Conservation (phyloP, 2,113 vertebrate genomes). For the Halcyon malimbica region DNA sequence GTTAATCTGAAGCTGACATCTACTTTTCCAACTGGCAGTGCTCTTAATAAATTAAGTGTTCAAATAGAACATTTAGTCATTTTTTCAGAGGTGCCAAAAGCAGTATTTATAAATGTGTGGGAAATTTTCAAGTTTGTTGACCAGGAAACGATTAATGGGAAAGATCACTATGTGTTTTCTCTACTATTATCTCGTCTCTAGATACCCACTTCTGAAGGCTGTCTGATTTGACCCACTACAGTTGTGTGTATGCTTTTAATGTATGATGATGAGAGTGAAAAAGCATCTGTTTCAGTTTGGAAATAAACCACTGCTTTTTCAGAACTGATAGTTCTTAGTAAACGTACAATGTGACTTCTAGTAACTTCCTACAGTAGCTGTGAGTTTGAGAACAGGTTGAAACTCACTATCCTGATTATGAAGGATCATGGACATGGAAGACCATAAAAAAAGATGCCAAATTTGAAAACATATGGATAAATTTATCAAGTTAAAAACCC, state of each 20-base stretch:
- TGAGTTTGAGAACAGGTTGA: neutral
- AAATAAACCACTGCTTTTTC: neutral
- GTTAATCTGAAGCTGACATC: neutral
- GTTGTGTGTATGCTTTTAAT: neutral
- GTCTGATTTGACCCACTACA: neutral
- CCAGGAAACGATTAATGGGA: neutral
- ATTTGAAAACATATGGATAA: neutral
- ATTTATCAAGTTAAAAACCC: accelerated
- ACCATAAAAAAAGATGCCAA: neutral
- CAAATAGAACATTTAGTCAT: neutral
- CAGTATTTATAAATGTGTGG: neutral
- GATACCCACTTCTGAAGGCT: neutral
- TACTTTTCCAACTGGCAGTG: neutral
- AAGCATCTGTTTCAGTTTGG: neutral
- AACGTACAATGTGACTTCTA: neutral
- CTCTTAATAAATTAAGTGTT: neutral
- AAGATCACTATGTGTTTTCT: neutral
- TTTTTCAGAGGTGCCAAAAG: neutral
- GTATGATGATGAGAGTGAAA: neutral
- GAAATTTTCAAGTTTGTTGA: neutral
- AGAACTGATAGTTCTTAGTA: neutral
- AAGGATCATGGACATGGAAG: neutral
- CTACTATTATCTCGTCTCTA: neutral
- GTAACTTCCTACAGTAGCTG: neutral
- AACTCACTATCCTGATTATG: neutral